Percentiles rank a stretch among this genome's conserved stretches.
Evolutionary conservation across 1,140 invertebrate species (phyloP).

Genomic region (Ptiloglossa arizonensis): DNA sequence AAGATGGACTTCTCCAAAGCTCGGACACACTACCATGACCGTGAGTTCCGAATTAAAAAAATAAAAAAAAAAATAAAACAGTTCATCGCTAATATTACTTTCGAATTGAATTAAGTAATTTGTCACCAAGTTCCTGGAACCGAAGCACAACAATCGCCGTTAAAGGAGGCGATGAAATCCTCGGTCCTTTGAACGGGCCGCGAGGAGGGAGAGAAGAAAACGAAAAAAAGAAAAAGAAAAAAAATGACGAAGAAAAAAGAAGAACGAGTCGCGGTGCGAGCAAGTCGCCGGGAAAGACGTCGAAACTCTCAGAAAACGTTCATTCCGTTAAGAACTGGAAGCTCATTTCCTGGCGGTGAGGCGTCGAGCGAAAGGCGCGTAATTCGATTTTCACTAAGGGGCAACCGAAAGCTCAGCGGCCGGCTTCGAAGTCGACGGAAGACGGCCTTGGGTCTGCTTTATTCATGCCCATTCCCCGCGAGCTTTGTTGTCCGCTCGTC

Average conservation of each 20-base stretch:
- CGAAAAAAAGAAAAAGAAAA: neutral
- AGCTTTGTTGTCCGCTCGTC: neutral
- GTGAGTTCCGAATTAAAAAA: no score
- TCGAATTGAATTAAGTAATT: no score
- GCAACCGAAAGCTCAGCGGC: constrained; percentile 53
- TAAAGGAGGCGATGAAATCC: neutral
- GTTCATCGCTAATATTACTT: no score
- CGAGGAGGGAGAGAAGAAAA: no score
- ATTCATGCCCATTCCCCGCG: constrained; percentile 26
- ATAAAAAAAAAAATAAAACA: no score
- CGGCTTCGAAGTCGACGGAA: constrained; percentile 40
- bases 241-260: neutral
- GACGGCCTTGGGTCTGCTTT: constrained; percentile 9
- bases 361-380: constrained; percentile 57
- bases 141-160: neutral
- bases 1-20: no score
- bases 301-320: constrained; percentile 53
- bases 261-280: neutral
- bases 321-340: constrained; percentile 54
- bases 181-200: neutral
- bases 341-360: constrained; percentile 69
- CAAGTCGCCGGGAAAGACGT: constrained; percentile 26
- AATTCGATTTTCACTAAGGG: constrained; percentile 71
- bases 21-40: no score
- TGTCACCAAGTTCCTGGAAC: neutral